Percentiles rank a stretch among this genome's conserved stretches.
Evolutionary conservation across 2,113 vertebrate species (phyloP).

Genomic region (Podarcis raffonei): DNA sequence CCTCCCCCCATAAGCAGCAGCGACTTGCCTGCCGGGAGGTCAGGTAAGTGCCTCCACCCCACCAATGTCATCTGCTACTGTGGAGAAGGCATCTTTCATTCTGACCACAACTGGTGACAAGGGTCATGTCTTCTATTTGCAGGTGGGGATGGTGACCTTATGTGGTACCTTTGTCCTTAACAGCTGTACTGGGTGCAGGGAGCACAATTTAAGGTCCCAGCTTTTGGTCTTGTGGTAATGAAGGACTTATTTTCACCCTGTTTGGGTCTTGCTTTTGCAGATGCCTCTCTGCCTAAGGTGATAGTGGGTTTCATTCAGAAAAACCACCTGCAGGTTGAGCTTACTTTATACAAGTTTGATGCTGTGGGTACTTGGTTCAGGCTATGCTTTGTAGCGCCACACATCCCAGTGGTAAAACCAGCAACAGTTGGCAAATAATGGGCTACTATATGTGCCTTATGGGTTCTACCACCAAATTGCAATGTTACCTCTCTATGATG

Average conservation of each 20-base stretch:
- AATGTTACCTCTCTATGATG: neutral
- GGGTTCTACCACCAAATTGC: neutral
- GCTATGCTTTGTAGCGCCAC: neutral
- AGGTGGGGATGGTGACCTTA: neutral
- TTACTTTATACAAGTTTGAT: neutral
- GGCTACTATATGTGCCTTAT: neutral
- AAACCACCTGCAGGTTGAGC: too few species aligned
- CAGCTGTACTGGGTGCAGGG: neutral
- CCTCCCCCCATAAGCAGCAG: too few species aligned
- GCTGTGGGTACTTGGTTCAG: neutral
- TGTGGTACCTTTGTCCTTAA: neutral
- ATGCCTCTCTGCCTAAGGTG: neutral
- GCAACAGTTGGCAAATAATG: neutral
- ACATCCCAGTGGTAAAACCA: neutral
- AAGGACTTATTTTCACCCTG: neutral
- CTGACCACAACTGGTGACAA: neutral
- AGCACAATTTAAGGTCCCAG: neutral
- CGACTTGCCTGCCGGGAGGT: too few species aligned
- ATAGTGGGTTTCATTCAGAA: neutral
- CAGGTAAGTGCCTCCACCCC: too few species aligned
- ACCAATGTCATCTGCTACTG: too few species aligned
- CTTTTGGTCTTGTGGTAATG: neutral
- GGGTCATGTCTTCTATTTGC: neutral
- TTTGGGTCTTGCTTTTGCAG: neutral
- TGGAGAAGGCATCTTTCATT: too few species aligned